Percentiles rank a stretch among this genome's conserved stretches.
These are phyloP conservation scores for Episyrphus balteatus DNA, from an alignment of 1,140 invertebrate genomes.

Conservation along the genomic window DNA sequence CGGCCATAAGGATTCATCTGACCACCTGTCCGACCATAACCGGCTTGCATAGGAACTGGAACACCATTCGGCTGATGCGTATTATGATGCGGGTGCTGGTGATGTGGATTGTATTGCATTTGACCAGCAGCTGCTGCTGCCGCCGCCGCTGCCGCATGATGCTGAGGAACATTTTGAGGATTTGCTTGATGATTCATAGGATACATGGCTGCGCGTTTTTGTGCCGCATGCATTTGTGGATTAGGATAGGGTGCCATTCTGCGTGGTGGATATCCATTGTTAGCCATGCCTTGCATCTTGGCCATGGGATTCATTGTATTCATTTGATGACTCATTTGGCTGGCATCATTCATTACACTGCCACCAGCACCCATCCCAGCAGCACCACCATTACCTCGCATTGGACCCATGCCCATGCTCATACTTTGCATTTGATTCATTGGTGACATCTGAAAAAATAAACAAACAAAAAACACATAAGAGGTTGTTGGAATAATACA, in stretches of 20 bases:
- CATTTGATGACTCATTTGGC: conserved; percentile 32
- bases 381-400: conserved; percentile 40
- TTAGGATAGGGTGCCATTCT: conserved; percentile 68
- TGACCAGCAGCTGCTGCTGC: conserved; percentile 35
- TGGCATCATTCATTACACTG: conserved; percentile 18
- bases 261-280: conserved; percentile 39
- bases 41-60: conserved; percentile 31
- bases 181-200: conserved; percentile 12
- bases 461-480: background rate
- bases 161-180: conserved; percentile 16
- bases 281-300: conserved; percentile 38
- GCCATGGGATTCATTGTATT: conserved; percentile 44
- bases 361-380: conserved; percentile 25
- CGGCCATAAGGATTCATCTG: conserved; percentile 12
- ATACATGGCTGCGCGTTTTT: conserved; percentile 44
- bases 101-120: conserved; percentile 30
- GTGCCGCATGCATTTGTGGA: conserved; percentile 68
- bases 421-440: conserved; percentile 36
- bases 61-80: conserved; percentile 36
- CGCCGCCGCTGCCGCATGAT: conserved; percentile 23
- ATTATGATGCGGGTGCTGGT: conserved; percentile 26
- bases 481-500: too few species aligned
- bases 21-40: conserved; percentile 27
- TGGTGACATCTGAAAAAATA: conserved; percentile 25
- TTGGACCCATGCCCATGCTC: conserved; percentile 45